Percentiles rank a stretch among this genome's conserved stretches.
Evolutionary conservation across 2,888 invertebrate genomes (phyloP).

Genomic region (Amitus sp.): DNA sequence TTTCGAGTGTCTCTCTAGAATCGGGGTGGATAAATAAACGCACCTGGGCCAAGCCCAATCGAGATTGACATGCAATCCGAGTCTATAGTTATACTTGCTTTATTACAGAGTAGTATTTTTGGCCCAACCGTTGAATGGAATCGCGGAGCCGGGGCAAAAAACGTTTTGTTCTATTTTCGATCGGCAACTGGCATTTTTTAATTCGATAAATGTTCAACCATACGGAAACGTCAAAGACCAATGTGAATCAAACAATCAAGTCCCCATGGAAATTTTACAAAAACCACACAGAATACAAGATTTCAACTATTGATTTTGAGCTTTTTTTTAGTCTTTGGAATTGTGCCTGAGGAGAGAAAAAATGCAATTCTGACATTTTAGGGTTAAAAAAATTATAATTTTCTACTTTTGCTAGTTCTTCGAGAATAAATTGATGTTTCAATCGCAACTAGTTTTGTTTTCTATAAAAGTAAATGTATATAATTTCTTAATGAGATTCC

Average conservation of each 20-base stretch:
- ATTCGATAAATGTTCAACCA: not conserved
- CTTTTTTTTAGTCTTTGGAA: no score
- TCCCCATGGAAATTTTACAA: no score
- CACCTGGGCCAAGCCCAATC: slow-evolving; percentile 34
- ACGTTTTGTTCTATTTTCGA: slow-evolving; percentile 1
- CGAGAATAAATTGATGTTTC: not conserved
- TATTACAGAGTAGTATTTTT: slow-evolving; percentile 30
- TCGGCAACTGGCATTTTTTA: not conserved
- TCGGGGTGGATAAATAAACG: slow-evolving; percentile 9
- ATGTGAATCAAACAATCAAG: no score
- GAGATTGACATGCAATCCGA: slow-evolving; percentile 17
- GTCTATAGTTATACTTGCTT: slow-evolving; percentile 7
- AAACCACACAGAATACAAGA: no score
- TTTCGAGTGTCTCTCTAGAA: slow-evolving; percentile 29
- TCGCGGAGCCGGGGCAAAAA: slow-evolving; percentile 12
- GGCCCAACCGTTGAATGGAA: slow-evolving; percentile 20
- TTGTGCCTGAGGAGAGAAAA: no score
- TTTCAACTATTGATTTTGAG: no score
- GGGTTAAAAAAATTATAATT: no score
- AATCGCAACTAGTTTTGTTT: not conserved
- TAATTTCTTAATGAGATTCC: not conserved
- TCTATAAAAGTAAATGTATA: not conserved
- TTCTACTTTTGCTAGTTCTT: no score
- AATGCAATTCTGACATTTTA: no score
- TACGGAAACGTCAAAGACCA: no score